A percentile compares a stretch with the other conserved stretches of the same genome.
Conservation (phyloP, 2,113 vertebrate species). For the Callopanchax toddi region DNA sequence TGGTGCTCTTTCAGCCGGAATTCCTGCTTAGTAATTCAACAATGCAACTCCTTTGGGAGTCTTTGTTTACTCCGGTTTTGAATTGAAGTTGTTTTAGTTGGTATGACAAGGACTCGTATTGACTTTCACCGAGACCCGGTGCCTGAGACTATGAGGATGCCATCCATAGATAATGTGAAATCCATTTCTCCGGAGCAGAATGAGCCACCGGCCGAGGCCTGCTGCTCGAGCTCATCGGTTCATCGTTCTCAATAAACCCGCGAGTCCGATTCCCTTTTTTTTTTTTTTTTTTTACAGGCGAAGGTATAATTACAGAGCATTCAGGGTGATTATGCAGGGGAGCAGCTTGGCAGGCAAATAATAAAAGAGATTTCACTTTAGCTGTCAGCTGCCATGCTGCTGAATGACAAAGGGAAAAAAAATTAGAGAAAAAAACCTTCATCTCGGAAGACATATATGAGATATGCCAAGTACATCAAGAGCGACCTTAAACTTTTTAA, state of each 20-base stretch:
- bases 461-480: slow-evolving; percentile 55
- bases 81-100: slow-evolving; percentile 50
- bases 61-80: slow-evolving; percentile 35
- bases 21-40: slow-evolving; percentile 17
- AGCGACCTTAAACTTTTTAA: slow-evolving; percentile 72
- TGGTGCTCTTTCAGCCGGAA: slow-evolving; percentile 13
- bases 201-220: slow-evolving; percentile 6
- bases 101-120: slow-evolving; percentile 39
- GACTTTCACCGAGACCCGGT: slow-evolving; percentile 25
- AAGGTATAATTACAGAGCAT: slow-evolving; percentile 61
- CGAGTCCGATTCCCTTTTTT: slow-evolving; percentile 25
- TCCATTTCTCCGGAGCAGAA: slow-evolving; percentile 8
- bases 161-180: slow-evolving; percentile 44
- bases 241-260: slow-evolving; percentile 49
- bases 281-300: slow-evolving; percentile 15
- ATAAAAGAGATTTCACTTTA: slow-evolving; percentile 61
- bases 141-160: slow-evolving; percentile 23
- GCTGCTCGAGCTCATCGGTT: slow-evolving; percentile 8
- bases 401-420: slow-evolving; percentile 43
- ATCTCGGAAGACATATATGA: slow-evolving; percentile 61
- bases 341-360: slow-evolving; percentile 43
- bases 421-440: slow-evolving; percentile 16
- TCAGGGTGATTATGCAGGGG: slow-evolving; percentile 55
- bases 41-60: slow-evolving; percentile 16
- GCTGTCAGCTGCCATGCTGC: slow-evolving; percentile 55